A percentile compares a stretch with the other conserved stretches of the same genome.
Evolutionary conservation across 2,797 vertebrate genomes (phyloP).

Genomic region (Buphagus erythrorhynchus): DNA sequence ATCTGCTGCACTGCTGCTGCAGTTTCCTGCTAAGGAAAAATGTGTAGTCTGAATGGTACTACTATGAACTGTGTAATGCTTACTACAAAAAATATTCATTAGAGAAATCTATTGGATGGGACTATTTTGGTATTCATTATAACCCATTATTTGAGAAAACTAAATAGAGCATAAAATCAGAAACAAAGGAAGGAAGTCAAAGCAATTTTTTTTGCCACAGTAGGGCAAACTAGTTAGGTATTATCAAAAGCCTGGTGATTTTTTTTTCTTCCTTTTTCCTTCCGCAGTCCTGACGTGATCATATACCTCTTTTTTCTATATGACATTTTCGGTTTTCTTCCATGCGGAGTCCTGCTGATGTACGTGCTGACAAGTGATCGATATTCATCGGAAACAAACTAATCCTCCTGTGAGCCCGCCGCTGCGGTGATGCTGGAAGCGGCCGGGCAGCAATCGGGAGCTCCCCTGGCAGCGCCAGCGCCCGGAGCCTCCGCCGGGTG

Average conservation of each 20-base stretch:
- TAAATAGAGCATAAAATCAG: not conserved
- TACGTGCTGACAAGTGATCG: rapidly evolving
- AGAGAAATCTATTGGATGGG: not conserved
- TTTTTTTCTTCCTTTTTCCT: rapidly evolving
- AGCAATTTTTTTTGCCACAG: not conserved
- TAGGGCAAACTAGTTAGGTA: not conserved
- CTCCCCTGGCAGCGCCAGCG: not conserved
- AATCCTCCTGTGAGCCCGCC: not conserved
- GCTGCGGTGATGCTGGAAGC: not conserved
- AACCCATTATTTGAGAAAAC: not conserved
- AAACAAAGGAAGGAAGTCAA: not conserved
- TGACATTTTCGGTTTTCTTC: not conserved
- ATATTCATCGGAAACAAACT: rapidly evolving
- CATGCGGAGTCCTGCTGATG: not conserved
- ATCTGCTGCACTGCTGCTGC: not conserved
- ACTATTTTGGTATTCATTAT: not conserved
- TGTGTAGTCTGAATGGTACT: not conserved
- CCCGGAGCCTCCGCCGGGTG: not conserved
- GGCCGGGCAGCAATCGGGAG: too few species aligned
- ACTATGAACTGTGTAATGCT: not conserved
- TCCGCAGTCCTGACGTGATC: not conserved
- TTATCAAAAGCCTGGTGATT: not conserved
- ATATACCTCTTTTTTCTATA: not conserved
- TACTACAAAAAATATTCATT: not conserved
- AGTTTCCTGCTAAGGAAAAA: not conserved